phyloP scores from a whole-genome alignment of 2,888 invertebrate species.

The Pteria penguin region DNA sequence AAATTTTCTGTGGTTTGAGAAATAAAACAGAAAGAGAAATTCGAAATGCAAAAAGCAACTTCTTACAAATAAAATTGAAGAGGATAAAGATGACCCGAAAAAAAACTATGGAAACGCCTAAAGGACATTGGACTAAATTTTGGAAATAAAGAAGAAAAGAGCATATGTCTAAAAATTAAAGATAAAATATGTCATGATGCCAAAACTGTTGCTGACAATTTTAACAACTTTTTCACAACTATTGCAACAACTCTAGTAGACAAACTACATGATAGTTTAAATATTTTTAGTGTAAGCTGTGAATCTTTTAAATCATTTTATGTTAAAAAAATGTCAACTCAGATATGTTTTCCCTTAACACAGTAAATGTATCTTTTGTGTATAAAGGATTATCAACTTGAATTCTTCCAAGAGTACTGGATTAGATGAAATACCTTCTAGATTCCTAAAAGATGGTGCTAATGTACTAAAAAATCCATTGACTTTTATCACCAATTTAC shows the following conservation, averaged over 20 bases:
- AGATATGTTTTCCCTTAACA: no score
- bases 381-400: neutral
- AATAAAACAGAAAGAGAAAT: neutral
- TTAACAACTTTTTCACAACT: neutral
- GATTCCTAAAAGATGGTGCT: constrained; percentile 16
- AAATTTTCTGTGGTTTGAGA: neutral
- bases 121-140: neutral
- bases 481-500: neutral
- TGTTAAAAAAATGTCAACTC: no score
- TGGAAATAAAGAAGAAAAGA: neutral
- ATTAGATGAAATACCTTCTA: constrained; percentile 14
- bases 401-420: constrained; percentile 19
- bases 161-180: neutral
- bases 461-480: neutral
- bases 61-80: no score
- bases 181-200: no score
- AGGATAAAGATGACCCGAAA: neutral
- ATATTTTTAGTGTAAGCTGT: neutral
- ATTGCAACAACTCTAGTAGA: neutral
- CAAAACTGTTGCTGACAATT: neutral
- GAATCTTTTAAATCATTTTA: neutral
- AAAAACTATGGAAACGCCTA: neutral
- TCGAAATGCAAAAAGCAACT: neutral
- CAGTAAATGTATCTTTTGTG: no score
- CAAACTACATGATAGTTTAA: neutral